Conservation (phyloP, 2,797 vertebrate genomes). For the Gymnoscopelus microlampas region DNA sequence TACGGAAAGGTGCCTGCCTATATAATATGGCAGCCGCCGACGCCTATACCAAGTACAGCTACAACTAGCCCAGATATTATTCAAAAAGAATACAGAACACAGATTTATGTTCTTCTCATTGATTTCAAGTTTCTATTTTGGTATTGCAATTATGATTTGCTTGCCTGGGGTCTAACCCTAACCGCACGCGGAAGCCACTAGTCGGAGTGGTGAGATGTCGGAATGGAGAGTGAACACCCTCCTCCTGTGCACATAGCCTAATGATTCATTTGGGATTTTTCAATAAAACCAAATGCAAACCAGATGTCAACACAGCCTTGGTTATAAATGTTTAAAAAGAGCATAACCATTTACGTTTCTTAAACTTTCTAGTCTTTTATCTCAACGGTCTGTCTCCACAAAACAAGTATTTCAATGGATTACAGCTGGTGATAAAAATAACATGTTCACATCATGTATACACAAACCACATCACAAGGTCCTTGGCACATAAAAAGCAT, state of each 20-base stretch:
- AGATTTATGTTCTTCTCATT: background rate
- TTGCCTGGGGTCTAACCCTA: background rate
- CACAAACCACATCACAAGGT: no score
- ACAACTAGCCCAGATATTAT: background rate
- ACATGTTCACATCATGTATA: background rate
- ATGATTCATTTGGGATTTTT: background rate
- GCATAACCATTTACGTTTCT: no score
- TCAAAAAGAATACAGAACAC: background rate
- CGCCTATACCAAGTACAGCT: no score
- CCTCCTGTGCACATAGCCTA: background rate
- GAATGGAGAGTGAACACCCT: no score
- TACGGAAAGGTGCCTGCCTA: no score
- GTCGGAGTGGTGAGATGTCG: no score
- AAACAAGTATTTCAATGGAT: background rate
- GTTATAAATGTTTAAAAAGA: no score
- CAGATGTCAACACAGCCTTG: constrained; percentile 36
- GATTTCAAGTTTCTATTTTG: constrained; percentile 8
- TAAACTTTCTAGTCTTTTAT: background rate
- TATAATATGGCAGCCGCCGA: no score
- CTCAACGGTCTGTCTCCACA: no score
- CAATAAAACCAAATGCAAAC: constrained; percentile 26
- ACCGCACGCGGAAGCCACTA: no score
- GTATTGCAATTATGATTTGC: background rate
- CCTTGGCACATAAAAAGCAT: no score
- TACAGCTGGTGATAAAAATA: background rate